Conservation (phyloP, 2,797 vertebrate species). For the Astyanax mexicanus region DNA sequence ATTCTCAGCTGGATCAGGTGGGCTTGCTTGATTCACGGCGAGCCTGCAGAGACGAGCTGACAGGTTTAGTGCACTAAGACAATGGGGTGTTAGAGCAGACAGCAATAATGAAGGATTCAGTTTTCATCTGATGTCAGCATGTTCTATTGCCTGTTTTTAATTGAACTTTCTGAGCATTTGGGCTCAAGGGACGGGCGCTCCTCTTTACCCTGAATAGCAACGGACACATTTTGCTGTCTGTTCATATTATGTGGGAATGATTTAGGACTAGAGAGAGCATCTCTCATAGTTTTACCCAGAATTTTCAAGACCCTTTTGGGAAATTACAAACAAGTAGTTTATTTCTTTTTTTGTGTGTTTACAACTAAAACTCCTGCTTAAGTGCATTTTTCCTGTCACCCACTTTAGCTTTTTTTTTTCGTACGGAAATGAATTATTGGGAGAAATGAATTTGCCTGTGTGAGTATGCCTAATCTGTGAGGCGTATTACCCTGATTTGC, state of each 20-base stretch:
- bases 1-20: not conserved
- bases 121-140: not conserved
- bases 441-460: constrained; percentile 24
- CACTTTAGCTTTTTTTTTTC: not conserved
- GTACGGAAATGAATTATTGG: constrained; percentile 12
- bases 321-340: constrained; percentile 41
- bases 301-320: constrained; percentile 5
- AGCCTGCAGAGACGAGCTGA: not conserved
- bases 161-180: not conserved
- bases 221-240: constrained; percentile 27
- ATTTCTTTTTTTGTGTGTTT: not conserved
- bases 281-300: not conserved
- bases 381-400: constrained; percentile 9
- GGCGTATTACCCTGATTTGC: constrained; percentile 12
- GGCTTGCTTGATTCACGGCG: not conserved
- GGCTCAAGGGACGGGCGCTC: not conserved
- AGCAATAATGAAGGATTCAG: not conserved
- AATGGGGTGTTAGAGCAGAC: not conserved
- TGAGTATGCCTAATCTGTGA: not conserved
- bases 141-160: constrained; percentile 1
- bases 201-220: not conserved
- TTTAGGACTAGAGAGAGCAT: constrained; percentile 19
- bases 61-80: not conserved
- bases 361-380: not conserved
- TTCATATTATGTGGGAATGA: constrained; percentile 13